Percentiles rank a stretch among this genome's conserved stretches.
phyloP scores from a whole-genome alignment of 2,113 vertebrate genomes.

The Diadophis punctatus region DNA sequence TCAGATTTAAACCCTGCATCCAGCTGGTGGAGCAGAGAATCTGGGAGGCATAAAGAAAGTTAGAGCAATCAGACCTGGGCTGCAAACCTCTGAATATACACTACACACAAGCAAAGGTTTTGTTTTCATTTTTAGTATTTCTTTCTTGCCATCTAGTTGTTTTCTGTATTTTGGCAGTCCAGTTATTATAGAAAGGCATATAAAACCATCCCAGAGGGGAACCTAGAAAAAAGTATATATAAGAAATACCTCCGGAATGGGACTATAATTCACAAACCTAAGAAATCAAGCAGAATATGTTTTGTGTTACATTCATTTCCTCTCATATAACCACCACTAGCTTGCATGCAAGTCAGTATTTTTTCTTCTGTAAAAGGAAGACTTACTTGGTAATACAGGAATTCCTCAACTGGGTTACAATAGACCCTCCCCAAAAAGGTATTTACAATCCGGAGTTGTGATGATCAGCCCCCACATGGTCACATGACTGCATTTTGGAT shows the following conservation, averaged over 20 bases:
- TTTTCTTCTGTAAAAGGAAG: not conserved
- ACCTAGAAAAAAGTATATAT: not conserved
- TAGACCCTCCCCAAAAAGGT: not conserved
- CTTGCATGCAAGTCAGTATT: fast-evolving
- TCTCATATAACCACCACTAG: not conserved
- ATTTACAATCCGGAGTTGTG: not conserved
- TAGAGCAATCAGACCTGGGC: not conserved
- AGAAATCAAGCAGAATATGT: not conserved
- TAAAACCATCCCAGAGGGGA: not conserved
- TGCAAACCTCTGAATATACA: not conserved
- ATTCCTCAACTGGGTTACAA: not conserved
- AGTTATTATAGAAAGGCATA: not conserved
- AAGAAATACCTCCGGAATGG: not conserved
- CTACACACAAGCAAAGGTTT: not conserved
- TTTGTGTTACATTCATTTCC: not conserved
- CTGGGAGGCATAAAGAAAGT: not conserved
- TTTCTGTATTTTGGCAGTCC: not conserved
- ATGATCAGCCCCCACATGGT: not conserved
- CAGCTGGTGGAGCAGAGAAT: not conserved
- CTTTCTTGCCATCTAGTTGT: not conserved
- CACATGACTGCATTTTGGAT: not conserved
- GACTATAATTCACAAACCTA: not conserved
- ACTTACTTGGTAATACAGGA: not conserved
- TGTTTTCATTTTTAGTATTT: not conserved
- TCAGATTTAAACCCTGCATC: not conserved